Evolutionary conservation across 2,113 vertebrate species (phyloP).

Genomic region (Cepphus grylle): DNA sequence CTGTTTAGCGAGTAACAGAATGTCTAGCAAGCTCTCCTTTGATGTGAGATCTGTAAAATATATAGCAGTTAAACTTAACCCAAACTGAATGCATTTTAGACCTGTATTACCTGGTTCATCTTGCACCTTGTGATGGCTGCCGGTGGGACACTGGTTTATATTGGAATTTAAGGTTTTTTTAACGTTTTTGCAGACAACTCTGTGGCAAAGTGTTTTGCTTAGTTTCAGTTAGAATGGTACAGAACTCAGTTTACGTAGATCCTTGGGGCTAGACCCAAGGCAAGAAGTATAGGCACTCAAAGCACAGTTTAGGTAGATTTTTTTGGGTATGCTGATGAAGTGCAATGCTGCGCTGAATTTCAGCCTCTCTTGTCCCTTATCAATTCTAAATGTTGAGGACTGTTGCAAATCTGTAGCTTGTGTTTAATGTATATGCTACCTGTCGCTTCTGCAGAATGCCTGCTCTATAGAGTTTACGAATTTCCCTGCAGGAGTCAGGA

Average conservation of each 20-base stretch:
- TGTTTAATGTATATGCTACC: neutral
- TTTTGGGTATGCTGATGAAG: neutral
- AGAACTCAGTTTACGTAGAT: neutral
- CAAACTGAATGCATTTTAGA: neutral
- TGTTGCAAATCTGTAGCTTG: neutral
- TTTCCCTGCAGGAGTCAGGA: neutral
- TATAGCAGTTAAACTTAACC: neutral
- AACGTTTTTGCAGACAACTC: neutral
- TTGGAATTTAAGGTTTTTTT: neutral
- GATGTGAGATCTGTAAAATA: neutral
- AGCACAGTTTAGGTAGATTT: neutral
- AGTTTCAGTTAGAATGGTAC: neutral
- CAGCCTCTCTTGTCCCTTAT: neutral
- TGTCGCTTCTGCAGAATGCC: neutral
- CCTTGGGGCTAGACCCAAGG: neutral
- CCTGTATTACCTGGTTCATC: neutral
- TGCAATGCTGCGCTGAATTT: neutral
- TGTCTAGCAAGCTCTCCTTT: neutral
- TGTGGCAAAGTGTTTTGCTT: neutral
- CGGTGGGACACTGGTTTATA: neutral
- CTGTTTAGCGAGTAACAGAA: neutral
- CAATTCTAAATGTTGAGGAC: neutral
- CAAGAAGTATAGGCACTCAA: neutral
- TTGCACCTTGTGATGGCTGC: neutral
- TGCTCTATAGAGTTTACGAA: rapidly evolving